Conservation (phyloP, 2,113 vertebrate species). For the Maccullochella peelii region DNA sequence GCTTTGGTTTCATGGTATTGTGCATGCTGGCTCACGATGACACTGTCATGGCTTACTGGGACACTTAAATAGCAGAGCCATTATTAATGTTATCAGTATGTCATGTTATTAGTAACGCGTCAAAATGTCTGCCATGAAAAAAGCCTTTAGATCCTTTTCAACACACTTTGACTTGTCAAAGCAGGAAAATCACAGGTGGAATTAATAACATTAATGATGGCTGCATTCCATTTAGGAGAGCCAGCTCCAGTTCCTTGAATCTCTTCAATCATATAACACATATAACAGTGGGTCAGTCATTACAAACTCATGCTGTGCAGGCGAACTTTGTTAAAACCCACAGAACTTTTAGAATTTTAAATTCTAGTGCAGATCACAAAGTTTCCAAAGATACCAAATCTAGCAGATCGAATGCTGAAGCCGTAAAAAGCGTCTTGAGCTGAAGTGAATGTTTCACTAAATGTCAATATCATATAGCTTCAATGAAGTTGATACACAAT, state of each 20-base stretch:
- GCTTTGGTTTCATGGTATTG: no score
- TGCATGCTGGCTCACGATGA: no score
- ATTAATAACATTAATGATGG: not conserved
- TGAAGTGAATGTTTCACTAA: not conserved
- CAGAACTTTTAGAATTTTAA: not conserved
- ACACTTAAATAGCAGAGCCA: no score
- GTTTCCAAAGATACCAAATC: not conserved
- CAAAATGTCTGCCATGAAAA: no score
- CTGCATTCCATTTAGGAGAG: not conserved
- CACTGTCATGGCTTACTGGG: no score
- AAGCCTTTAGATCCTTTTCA: no score
- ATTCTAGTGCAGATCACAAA: not conserved
- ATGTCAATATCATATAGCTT: not conserved
- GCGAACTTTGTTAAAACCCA: not conserved
- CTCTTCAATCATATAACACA: not conserved
- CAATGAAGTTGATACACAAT: not conserved
- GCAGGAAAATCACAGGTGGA: not conserved
- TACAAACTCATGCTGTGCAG: no score
- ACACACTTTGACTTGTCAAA: no score
- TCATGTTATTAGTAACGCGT: not conserved
- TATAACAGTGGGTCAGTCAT: not conserved
- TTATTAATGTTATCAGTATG: not conserved
- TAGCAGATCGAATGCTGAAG: not conserved
- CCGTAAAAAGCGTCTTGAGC: not conserved
- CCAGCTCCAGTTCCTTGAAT: not conserved